phyloP scores from a whole-genome alignment of 2,888 invertebrate genomes.

The Ophion ellenae region DNA sequence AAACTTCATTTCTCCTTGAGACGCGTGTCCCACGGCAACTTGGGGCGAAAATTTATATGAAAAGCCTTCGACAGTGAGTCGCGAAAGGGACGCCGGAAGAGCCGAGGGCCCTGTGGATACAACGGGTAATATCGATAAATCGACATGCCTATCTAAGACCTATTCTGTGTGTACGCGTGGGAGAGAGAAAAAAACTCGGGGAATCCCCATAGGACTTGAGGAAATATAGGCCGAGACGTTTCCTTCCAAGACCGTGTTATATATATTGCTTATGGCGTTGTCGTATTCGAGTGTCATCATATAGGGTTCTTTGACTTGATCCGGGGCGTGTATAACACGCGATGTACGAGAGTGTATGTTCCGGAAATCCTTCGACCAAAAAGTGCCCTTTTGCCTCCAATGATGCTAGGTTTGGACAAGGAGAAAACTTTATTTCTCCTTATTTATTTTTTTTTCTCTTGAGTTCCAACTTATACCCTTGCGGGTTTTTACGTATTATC shows the following conservation, averaged over 20 bases:
- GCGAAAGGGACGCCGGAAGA: slow-evolving; percentile 15
- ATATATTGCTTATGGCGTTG: neutral
- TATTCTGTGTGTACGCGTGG: slow-evolving; percentile 32
- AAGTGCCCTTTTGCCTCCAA: neutral
- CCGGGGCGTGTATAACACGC: neutral
- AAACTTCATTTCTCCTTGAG: slow-evolving; percentile 22
- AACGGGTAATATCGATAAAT: slow-evolving; percentile 78
- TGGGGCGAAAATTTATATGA: slow-evolving; percentile 39
- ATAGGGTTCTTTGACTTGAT: neutral
- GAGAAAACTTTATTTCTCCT: too few species aligned
- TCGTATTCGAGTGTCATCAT: neutral
- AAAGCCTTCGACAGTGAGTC: slow-evolving; percentile 27
- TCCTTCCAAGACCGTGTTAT: slow-evolving; percentile 36
- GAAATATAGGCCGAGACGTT: slow-evolving; percentile 50
- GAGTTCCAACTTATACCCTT: too few species aligned
- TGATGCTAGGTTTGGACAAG: neutral
- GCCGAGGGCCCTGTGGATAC: slow-evolving; percentile 30
- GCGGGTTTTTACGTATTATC: too few species aligned
- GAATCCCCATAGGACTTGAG: slow-evolving; percentile 66
- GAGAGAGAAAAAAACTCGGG: slow-evolving; percentile 49
- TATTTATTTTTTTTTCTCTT: neutral
- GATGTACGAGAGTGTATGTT: neutral
- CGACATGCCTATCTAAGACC: slow-evolving; percentile 62
- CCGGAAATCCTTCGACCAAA: too few species aligned
- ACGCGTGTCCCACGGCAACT: slow-evolving; percentile 29